These are phyloP conservation scores for Heterotilapia buettikoferi DNA, from an alignment of 2,113 vertebrate species.

Conservation along the genomic window DNA sequence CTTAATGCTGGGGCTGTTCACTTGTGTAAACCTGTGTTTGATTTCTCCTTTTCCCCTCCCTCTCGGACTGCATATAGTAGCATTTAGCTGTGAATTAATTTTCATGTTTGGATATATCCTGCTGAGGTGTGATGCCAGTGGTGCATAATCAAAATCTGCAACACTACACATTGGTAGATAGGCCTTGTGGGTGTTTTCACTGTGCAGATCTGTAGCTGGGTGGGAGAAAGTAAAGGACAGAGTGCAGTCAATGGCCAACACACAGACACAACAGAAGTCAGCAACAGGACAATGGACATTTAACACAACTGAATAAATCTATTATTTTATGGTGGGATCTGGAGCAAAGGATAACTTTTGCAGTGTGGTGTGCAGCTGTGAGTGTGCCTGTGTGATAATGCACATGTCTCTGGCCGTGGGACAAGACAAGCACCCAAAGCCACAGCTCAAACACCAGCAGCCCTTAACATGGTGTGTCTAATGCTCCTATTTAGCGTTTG, in stretches of 20 bases:
- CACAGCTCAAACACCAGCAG: slow-evolving; percentile 72
- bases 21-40: slow-evolving; percentile 65
- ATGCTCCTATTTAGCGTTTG: slow-evolving; percentile 77
- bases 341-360: slow-evolving; percentile 46
- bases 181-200: slow-evolving; percentile 68
- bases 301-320: slow-evolving; percentile 52
- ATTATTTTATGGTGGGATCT: slow-evolving; percentile 3
- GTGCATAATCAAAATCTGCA: slow-evolving; percentile 67
- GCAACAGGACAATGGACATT: slow-evolving; percentile 30
- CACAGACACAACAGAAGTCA: slow-evolving; percentile 31
- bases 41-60: slow-evolving; percentile 48
- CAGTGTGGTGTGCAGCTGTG: slow-evolving; percentile 41
- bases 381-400: slow-evolving; percentile 43
- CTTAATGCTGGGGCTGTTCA: slow-evolving; percentile 43
- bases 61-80: slow-evolving; percentile 66
- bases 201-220: slow-evolving; percentile 33
- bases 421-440: slow-evolving; percentile 68
- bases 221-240: slow-evolving; percentile 2
- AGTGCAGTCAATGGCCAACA: slow-evolving; percentile 20
- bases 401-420: slow-evolving; percentile 42
- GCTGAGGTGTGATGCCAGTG: slow-evolving; percentile 71
- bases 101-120: slow-evolving; percentile 74
- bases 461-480: slow-evolving; percentile 78
- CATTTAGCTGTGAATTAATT: slow-evolving; percentile 77
- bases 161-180: slow-evolving; percentile 63